Conservation (phyloP, 2,888 invertebrate genomes). For the Hybos culiciformis region DNA sequence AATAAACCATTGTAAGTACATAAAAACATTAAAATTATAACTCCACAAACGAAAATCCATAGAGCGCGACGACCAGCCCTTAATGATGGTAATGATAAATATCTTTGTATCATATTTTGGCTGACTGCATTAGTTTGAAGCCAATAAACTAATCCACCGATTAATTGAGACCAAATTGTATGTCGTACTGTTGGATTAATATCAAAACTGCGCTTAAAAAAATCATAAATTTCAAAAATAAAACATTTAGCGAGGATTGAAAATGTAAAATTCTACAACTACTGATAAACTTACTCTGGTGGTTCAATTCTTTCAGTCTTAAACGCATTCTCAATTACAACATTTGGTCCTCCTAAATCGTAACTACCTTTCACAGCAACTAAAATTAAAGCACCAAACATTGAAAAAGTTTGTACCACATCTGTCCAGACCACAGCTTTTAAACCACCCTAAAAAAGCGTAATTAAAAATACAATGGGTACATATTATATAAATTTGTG, state of each 20-base stretch:
- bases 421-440: slow-evolving; percentile 69
- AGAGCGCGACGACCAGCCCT: slow-evolving; percentile 44
- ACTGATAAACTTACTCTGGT: slow-evolving; percentile 44
- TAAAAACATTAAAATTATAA: slow-evolving; percentile 38
- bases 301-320: slow-evolving; percentile 55
- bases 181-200: slow-evolving; percentile 65
- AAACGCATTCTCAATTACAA: slow-evolving; percentile 52
- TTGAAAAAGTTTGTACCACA: slow-evolving; percentile 63
- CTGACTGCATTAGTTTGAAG: slow-evolving; percentile 66
- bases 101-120: slow-evolving; percentile 80
- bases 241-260: too few species aligned
- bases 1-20: slow-evolving; percentile 48
- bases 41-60: slow-evolving; percentile 42
- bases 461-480: too few species aligned
- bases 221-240: not conserved
- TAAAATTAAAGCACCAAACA: slow-evolving; percentile 60
- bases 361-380: slow-evolving; percentile 61
- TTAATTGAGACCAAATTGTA: slow-evolving; percentile 63
- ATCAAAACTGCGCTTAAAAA: slow-evolving; percentile 46
- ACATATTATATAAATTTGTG: too few species aligned
- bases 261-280: not conserved
- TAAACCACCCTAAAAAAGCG: slow-evolving; percentile 49
- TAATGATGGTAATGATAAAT: slow-evolving; percentile 59
- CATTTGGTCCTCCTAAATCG: slow-evolving; percentile 53
- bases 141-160: slow-evolving; percentile 70